Base-by-base conservation (phyloP, 2,797 vertebrate genomes). In the Phalloptychus januarius region DNA sequence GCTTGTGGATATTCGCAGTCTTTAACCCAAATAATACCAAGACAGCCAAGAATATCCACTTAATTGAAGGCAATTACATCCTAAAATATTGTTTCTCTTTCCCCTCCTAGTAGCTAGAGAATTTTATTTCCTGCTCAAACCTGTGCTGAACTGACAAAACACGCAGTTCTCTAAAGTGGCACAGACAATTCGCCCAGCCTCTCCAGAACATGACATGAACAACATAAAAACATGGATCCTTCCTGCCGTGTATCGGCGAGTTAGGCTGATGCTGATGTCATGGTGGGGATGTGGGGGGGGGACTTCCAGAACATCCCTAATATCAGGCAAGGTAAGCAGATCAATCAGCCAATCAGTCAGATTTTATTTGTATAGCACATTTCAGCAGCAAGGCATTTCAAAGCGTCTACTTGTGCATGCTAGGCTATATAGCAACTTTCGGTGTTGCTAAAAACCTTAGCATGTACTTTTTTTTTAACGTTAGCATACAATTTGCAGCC, bases 21-120 rank as follows among this genome's bases (percentile, higher is more conserved):
- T 91, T 89, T 87, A 90, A 89, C 85, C 83, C 82, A 82, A 91
- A 93, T 86, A 86, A 81, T 77, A 84, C 81, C 38, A 79, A 77
- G 45, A 75, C 78, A 81, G 80, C 74, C 77, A 79, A 87, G 84
- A 88, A 87, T 86, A 88, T 86, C 84, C 54, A 83, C 82, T 90
- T 89, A 72, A 93, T 93, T 85, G 79, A 86, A 86, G 86, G 70
- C 79, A 85, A 89, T 92, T 89, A 89, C 76, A n/a, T 52, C 83
- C 73, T 89, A 77, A 86, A 84, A 86, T 83, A 88, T 86, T 80
- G 71, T 85, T 81, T 85, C 77, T 81, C 67, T 79, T 74, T 69
- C 33, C 48, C 72, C 72, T 72, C 52, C 72, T 74, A 72, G 70
- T 31, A 45, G 70, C 48, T 52, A 45, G 38, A 88, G 77, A 80